Conservation (phyloP, 2,797 vertebrate species). For the Crossoptilon crossoptilon region DNA sequence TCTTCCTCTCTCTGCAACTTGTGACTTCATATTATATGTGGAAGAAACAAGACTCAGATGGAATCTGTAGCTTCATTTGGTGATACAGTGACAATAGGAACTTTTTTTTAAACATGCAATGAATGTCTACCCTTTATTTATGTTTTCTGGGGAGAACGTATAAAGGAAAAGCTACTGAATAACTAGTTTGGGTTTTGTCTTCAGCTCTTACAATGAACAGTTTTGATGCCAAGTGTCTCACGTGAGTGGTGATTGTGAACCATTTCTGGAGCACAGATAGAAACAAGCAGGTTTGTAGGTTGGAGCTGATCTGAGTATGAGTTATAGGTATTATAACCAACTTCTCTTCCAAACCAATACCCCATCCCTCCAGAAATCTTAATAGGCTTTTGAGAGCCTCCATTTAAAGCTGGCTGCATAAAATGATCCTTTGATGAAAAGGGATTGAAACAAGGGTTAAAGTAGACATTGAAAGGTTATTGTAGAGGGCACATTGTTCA, state of each 20-base stretch:
- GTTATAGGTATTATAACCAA: constrained; percentile 79
- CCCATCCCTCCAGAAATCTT: constrained; percentile 79
- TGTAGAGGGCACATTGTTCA: constrained; percentile 92
- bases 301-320: constrained; percentile 72
- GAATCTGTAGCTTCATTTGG: neutral
- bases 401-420: constrained; percentile 83
- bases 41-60: constrained; percentile 24
- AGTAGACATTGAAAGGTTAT: constrained; percentile 91
- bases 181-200: constrained; percentile 18
- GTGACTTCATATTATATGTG: constrained; percentile 5
- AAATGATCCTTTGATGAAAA: constrained; percentile 87
- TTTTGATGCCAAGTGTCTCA: neutral
- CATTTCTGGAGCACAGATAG: constrained; percentile 61
- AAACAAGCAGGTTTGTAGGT: constrained; percentile 56
- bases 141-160: neutral
- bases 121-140: neutral
- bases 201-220: constrained; percentile 22
- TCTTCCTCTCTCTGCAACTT: constrained; percentile 25
- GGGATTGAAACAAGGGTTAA: constrained; percentile 91
- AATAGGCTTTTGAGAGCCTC: constrained; percentile 82
- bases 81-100: neutral
- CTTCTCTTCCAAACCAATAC: constrained; percentile 76
- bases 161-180: neutral
- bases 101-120: neutral
- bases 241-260: neutral